Evolutionary conservation across 2,113 vertebrate genomes (phyloP).

Genomic region (Cathartes aura): DNA sequence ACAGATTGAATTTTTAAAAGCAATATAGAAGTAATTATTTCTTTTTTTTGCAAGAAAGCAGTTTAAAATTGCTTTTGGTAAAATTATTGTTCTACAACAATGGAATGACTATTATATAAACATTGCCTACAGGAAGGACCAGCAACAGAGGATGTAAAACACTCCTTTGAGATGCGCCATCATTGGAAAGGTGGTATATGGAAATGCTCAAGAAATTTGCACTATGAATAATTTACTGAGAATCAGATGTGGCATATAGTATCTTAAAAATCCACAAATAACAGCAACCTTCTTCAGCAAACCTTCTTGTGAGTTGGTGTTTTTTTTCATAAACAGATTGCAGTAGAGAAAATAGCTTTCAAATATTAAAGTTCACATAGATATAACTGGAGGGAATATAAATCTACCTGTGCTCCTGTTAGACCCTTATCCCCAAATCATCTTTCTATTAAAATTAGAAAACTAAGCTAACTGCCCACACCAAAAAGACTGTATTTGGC

Average conservation of each 20-base stretch:
- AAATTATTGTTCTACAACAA: background rate
- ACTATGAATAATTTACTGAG: background rate
- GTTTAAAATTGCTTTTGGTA: background rate
- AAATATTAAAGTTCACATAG: background rate
- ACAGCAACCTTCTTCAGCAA: background rate
- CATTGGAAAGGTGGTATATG: background rate
- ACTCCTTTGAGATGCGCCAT: background rate
- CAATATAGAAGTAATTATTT: background rate
- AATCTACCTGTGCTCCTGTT: background rate
- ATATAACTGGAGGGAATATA: background rate
- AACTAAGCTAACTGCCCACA: background rate
- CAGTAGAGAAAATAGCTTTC: conserved; percentile 10
- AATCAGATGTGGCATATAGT: background rate
- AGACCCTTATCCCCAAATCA: background rate
- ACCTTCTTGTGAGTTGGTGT: background rate
- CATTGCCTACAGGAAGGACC: background rate
- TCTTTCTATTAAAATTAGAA: background rate
- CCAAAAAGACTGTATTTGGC: background rate
- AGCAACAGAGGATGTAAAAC: background rate
- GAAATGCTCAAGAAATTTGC: background rate
- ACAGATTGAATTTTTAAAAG: background rate
- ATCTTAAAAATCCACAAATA: background rate
- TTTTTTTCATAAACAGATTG: background rate
- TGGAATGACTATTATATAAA: background rate
- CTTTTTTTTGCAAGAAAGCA: background rate